These are phyloP conservation scores for Agriotes lineatus DNA, from an alignment of 2,888 invertebrate genomes.

Conservation along the genomic window DNA sequence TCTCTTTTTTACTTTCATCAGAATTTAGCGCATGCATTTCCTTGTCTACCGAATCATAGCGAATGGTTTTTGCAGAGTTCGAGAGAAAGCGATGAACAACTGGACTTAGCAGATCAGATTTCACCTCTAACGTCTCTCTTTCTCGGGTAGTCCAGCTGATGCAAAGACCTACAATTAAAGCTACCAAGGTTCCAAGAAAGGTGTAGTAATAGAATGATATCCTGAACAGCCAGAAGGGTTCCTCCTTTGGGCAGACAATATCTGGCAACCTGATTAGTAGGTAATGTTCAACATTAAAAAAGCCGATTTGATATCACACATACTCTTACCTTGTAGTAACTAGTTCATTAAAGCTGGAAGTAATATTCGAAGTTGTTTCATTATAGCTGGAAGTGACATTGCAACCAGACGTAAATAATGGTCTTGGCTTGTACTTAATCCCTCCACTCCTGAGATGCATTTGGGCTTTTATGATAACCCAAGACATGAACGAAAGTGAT, in stretches of 20 bases:
- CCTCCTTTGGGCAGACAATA: background rate
- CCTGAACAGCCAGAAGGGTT: constrained; percentile 70
- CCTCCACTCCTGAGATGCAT: constrained; percentile 26
- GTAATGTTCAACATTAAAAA: background rate
- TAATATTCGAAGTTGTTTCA: background rate
- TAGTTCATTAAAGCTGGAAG: background rate
- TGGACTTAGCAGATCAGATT: constrained; percentile 73
- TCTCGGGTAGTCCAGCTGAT: constrained; percentile 73
- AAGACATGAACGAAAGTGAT: constrained; percentile 32
- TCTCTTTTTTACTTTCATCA: too few relatives aligned
- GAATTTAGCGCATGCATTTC: background rate
- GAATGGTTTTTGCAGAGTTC: background rate
- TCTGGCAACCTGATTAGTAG: background rate
- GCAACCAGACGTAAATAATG: constrained; percentile 35
- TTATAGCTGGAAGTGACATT: background rate
- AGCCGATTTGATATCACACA: background rate
- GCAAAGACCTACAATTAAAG: constrained; percentile 72
- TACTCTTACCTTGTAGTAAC: background rate
- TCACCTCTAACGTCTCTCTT: constrained; percentile 66
- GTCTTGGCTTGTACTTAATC: constrained; percentile 10
- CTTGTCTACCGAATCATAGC: background rate
- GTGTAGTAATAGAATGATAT: constrained; percentile 80
- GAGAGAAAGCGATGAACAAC: constrained; percentile 45
- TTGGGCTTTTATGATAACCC: constrained; percentile 33
- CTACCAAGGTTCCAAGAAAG: constrained; percentile 72